phyloP scores from a whole-genome alignment of 2,797 vertebrate genomes.

The Anisognathus igniventris region DNA sequence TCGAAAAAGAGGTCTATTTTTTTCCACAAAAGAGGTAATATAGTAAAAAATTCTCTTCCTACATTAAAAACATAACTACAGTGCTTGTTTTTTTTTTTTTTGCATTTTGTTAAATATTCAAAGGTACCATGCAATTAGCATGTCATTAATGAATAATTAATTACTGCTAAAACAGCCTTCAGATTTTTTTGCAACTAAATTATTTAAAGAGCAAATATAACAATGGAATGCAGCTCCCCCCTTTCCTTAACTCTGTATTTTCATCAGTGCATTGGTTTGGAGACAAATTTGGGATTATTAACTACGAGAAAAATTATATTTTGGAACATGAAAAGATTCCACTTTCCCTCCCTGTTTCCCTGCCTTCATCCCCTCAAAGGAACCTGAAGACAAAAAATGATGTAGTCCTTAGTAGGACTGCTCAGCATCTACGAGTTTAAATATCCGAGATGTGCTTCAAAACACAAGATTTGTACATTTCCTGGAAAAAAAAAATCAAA shows the following conservation, averaged over 20 bases:
- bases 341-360: conserved; percentile 27
- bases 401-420: not conserved
- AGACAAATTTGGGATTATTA: conserved; percentile 47
- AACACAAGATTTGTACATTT: not conserved
- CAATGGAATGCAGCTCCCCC: conserved; percentile 65
- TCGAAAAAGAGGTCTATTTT: conserved; percentile 67
- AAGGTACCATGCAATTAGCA: conserved; percentile 87
- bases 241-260: conserved; percentile 9
- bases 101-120: conserved; percentile 91
- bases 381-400: conserved; percentile 9
- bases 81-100: conserved; percentile 80
- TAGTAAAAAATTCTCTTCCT: conserved; percentile 57
- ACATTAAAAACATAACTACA: conserved; percentile 77
- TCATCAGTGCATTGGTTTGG: conserved; percentile 40
- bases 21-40: conserved; percentile 59
- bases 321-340: conserved; percentile 8
- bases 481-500: not conserved
- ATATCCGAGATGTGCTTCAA: not conserved
- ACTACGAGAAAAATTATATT: conserved; percentile 1
- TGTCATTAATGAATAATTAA: conserved; percentile 95
- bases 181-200: conserved; percentile 87
- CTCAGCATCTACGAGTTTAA: conserved; percentile 25
- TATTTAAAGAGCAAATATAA: conserved; percentile 90
- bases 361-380: not conserved
- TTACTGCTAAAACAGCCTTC: conserved; percentile 85